Evolutionary conservation across 1,140 invertebrate genomes (phyloP), one percentile per base, ranked within the genome.

Genomic region (Eufriesea mexicana): DNA sequence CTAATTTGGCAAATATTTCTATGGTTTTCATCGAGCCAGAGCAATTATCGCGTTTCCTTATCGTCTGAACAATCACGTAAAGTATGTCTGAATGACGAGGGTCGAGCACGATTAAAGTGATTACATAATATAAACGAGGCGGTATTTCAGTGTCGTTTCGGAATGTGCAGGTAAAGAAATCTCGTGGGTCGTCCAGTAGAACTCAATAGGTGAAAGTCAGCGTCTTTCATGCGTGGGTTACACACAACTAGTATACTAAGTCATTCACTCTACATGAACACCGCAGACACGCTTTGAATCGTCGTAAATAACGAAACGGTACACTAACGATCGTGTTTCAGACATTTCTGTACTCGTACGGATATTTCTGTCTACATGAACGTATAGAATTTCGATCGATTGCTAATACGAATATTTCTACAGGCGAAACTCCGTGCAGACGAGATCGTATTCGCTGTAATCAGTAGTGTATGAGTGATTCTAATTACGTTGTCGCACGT

Each of bases 181-280:
- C 61, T 25, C 2, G 76, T 84, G 66, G 59, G 59, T 59, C 72
- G 73, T 42, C 16, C 61, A 20, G 23, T 20, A 55, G 45, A 77
- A 49, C 75, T 57, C 28, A 28, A 81, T 84, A 64, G 64, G 84
- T 77, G 79, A 85, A 85, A 85, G 79, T 77, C 55, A 66, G 67
- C 49, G 25, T 81, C 83, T 81, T 51, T 80, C 51, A 57, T 70
- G 78, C 64, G 71, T 81, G 64, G 83, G 77, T 42, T 67, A 42
- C 57, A 35, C 47, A 35, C 66, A 14, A n/a, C 62, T 62, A 20
- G 16, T 7, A 42, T 18, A 47, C 61, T 55, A 83, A 78, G 64
- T 78, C 66, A 83, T 78, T 79, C 68, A 67, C 45, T 79, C 20
- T 7, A 28, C 0, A n/a, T 14, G 54, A 20, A 57, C 49, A 20